Conservation (phyloP, 2,797 vertebrate genomes). For the Ceyx erithaca region DNA sequence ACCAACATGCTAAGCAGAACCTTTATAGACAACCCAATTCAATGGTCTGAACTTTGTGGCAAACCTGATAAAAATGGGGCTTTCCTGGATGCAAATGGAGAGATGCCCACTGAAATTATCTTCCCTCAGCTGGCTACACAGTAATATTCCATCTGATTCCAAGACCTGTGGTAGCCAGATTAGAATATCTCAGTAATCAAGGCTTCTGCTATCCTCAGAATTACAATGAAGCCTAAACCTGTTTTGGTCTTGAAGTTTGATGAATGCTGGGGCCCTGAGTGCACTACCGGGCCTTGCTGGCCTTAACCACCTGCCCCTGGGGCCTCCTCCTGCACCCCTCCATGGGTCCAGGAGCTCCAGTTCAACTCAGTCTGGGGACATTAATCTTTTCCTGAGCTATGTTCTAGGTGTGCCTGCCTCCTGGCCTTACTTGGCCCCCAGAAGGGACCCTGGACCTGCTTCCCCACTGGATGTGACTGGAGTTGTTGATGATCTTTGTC, state of each 20-base stretch:
- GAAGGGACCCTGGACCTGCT: background rate
- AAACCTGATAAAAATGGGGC: background rate
- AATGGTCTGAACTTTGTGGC: background rate
- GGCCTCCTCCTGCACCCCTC: rapidly evolving
- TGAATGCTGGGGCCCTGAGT: background rate
- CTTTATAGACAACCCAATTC: background rate
- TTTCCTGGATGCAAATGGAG: background rate
- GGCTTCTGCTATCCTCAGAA: background rate
- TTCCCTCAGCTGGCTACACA: background rate
- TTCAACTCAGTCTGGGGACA: background rate
- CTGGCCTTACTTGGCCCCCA: background rate
- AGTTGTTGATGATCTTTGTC: rapidly evolving
- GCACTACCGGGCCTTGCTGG: background rate
- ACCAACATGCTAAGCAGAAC: background rate
- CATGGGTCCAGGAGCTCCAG: background rate
- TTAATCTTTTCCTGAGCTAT: background rate
- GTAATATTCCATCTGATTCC: background rate
- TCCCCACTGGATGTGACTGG: background rate
- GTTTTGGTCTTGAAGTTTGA: background rate
- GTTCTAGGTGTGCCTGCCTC: background rate
- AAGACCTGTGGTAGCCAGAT: background rate
- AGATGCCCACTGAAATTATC: background rate
- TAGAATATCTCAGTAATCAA: background rate
- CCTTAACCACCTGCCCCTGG: background rate
- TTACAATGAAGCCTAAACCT: rapidly evolving